Evolutionary conservation across 2,113 vertebrate genomes (phyloP).

Genomic region (Variabilichromis moorii): DNA sequence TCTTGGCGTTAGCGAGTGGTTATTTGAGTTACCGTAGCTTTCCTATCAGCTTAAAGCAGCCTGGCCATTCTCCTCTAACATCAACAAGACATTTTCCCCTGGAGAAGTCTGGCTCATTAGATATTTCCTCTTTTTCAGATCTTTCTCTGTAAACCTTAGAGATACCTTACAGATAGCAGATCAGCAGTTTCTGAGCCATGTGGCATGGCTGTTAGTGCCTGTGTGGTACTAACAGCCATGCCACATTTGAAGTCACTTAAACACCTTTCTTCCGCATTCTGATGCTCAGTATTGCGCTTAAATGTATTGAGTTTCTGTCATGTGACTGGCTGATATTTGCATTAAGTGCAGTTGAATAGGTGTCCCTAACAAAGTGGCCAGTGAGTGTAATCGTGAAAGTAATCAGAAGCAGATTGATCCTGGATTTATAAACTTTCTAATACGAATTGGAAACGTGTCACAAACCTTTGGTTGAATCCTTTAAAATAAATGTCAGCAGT

Average conservation of each 20-base stretch:
- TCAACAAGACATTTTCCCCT: background rate
- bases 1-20: background rate
- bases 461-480: background rate
- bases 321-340: background rate
- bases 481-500: background rate
- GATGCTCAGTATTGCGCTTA: background rate
- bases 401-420: background rate
- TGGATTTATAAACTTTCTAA: background rate
- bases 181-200: background rate
- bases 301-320: background rate
- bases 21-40: background rate
- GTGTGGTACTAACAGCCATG: background rate
- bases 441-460: background rate
- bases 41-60: background rate
- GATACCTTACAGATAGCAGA: background rate
- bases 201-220: background rate
- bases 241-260: background rate
- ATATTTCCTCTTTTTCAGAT: background rate
- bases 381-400: background rate
- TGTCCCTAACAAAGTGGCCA: background rate
- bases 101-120: background rate
- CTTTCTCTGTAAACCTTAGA: background rate
- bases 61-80: background rate
- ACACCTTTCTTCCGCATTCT: background rate
- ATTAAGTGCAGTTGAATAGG: background rate